A percentile compares a stretch with the other conserved stretches of the same genome.
Evolutionary conservation across 1,140 invertebrate species (phyloP).

Genomic region (Drosophila orosa): DNA sequence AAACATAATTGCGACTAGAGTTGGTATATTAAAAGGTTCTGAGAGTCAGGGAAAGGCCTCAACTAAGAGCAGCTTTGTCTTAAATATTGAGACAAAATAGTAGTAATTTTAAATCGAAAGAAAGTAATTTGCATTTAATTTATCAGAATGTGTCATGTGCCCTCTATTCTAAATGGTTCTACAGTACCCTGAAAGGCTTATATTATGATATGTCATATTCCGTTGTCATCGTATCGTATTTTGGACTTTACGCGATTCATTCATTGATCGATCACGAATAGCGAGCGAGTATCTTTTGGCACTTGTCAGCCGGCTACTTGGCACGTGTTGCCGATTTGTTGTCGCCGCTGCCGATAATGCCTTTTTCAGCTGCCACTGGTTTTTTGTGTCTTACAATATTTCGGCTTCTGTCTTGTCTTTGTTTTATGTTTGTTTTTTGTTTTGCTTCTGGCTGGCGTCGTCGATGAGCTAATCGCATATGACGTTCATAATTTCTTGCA

Average conservation of each 20-base stretch:
- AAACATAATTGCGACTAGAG: background rate
- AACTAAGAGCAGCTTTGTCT: background rate
- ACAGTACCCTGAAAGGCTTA: background rate
- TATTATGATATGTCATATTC: slow-evolving; percentile 15
- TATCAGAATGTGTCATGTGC: too few species aligned
- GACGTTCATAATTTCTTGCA: slow-evolving; percentile 74
- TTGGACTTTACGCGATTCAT: slow-evolving; percentile 64
- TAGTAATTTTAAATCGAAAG: background rate
- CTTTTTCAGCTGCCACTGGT: slow-evolving; percentile 27
- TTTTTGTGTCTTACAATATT: slow-evolving; percentile 50
- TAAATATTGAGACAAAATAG: background rate
- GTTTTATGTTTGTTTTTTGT: slow-evolving; percentile 38
- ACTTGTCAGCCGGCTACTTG: slow-evolving; percentile 60
- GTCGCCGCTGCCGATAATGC: slow-evolving; percentile 35
- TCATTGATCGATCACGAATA: slow-evolving; percentile 80
- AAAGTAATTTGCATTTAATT: too few species aligned
- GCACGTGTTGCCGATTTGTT: slow-evolving; percentile 75
- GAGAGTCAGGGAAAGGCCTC: background rate
- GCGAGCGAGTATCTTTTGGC: slow-evolving; percentile 65
- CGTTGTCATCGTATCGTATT: slow-evolving; percentile 42
- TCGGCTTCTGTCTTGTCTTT: slow-evolving; percentile 39
- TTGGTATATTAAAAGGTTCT: background rate
- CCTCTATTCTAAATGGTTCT: background rate
- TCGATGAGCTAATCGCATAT: slow-evolving; percentile 77
- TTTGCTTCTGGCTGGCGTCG: slow-evolving; percentile 44